Conservation (phyloP, 2,113 vertebrate species). For the Amazona guildingii region DNA sequence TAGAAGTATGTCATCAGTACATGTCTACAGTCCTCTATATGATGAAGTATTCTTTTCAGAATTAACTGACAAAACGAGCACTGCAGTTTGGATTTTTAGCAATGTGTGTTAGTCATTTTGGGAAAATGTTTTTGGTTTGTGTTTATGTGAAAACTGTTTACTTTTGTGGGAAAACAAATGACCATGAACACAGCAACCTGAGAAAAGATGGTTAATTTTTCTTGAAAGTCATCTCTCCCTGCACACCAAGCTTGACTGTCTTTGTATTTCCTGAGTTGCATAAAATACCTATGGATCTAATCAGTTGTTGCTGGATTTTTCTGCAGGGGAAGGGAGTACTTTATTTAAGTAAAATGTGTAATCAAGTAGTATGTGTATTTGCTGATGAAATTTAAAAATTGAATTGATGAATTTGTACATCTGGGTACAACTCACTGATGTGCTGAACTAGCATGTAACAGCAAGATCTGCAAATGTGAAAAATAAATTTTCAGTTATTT, state of each 20-base stretch:
- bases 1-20: neutral
- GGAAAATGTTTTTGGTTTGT: neutral
- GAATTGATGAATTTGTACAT: neutral
- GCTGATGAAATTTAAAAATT: neutral
- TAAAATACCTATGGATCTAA: neutral
- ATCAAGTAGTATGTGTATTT: neutral
- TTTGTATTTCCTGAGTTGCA: neutral
- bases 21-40: neutral
- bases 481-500: neutral
- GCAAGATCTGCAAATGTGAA: neutral
- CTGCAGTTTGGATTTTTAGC: neutral
- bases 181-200: neutral
- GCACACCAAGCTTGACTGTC: neutral
- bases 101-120: neutral
- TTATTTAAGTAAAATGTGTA: neutral
- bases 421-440: neutral
- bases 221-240: neutral
- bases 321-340: neutral
- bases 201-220: neutral
- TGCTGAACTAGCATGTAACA: neutral
- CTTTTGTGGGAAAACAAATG: neutral
- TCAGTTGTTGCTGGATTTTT: neutral
- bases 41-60: neutral
- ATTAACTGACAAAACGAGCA: neutral
- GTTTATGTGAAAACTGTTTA: neutral